Evolutionary conservation across 2,113 vertebrate genomes (phyloP).

Genomic region (Dendropsophus ebraccatus): DNA sequence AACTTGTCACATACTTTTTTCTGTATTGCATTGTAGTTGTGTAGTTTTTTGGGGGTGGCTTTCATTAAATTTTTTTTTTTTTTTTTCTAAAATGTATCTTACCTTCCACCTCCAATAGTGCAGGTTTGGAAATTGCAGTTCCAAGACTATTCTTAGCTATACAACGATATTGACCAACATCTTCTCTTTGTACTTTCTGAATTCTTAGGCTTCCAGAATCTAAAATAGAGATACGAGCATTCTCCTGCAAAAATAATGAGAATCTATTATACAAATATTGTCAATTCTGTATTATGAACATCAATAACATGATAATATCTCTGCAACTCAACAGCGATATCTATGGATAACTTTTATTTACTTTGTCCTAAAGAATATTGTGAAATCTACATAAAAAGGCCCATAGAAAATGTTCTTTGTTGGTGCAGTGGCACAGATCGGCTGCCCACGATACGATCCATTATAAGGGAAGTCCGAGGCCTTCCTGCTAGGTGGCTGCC

Average conservation of each 20-base stretch:
- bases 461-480: too few species aligned
- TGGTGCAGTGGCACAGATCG: too few species aligned
- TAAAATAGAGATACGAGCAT: constrained; percentile 84
- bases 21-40: neutral
- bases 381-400: too few species aligned
- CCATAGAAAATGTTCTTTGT: too few species aligned
- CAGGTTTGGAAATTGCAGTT: constrained; percentile 87
- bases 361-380: too few species aligned
- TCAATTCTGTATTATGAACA: neutral
- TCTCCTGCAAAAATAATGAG: constrained; percentile 74
- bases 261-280: neutral
- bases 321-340: neutral
- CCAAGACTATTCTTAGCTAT: constrained; percentile 96
- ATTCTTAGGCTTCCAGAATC: constrained; percentile 94
- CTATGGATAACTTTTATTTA: neutral
- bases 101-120: constrained; percentile 91
- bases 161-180: constrained; percentile 93
- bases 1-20: neutral
- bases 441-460: too few species aligned
- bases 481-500: too few species aligned
- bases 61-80: neutral
- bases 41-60: too few species aligned
- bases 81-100: constrained; percentile 57
- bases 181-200: constrained; percentile 90
- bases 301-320: neutral